Evolutionary conservation across 2,113 vertebrate genomes (phyloP), one percentile per base, ranked within the genome.

Genomic region (Gallinago jamesoni): DNA sequence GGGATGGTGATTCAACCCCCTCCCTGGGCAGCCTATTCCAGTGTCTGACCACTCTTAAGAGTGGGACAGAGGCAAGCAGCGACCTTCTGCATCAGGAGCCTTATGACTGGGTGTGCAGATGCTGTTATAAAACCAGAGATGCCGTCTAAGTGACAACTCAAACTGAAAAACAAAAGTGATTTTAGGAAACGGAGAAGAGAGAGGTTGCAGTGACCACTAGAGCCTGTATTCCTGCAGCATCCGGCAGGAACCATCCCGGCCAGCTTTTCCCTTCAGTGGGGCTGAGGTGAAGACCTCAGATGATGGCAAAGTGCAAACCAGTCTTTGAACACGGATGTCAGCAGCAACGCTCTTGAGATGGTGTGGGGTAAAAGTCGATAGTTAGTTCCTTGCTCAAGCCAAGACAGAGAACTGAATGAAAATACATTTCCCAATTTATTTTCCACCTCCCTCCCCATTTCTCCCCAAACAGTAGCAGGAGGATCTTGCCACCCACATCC

Each of bases 401-500:
- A 83, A 63, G 39, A 17, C 82, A 68, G 52, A 22, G 48, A 84
- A 68, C 27, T 57, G 87, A 95, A 82, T 64, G 31, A 87, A 93
- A 93, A 92, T 76, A 68, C 14, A 39, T 84, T 87, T 81, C 87
- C 60, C 27, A 43, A 21, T 75, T 81, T 80, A 37, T 89, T 93
- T 67, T 80, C 59, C 45, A 57, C 21, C 19, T 81, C 18, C n/a
- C 17, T 76, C 39, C 27, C 33, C 21, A 25, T 81, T 76, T 90
- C 30, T 86, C 39, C n/a, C 48, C 45, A 57, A 25, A 72, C 60
- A 69, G 93, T 69, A 84, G 77, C 89, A 84, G 72, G 14, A 87
- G 43, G 53, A 94, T 94, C 83, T 87, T 84, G 80, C 80, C 80
- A 94, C 90, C 57, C 69, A 4, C 74, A 53, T 56, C 90, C 72